Evolutionary conservation across 2,888 invertebrate genomes (phyloP), one percentile per base, ranked within the genome.

Genomic region (Arrhopalites spinosus): DNA sequence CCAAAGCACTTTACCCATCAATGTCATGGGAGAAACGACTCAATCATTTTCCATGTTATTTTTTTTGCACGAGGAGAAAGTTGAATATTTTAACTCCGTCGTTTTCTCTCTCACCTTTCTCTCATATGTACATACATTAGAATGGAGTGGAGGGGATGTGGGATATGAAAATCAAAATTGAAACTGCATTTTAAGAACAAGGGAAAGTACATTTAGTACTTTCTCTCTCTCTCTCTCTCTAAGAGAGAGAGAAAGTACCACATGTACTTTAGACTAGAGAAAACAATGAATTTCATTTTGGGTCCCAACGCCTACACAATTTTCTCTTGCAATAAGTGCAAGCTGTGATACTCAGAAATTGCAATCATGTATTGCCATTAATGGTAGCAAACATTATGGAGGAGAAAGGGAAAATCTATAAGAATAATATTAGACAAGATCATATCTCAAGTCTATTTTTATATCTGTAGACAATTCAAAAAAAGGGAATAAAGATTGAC

Each of bases 1-100:
- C 59, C 59, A 25, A n/a, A 63, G 61, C 61, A 63, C 61, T 63
- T 63, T 63, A 30, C 61, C 29, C 61, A 63, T 63, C 61, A 63
- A 25, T 63, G 61, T 63, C 61, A 63, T n/a, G 56, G n/a, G 56
- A n/a, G 20, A 56, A 56, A 56, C 5, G 56, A 56, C 56, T 56
- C 56, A 56, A 56, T 56, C 56, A 56, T 56, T 56, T 56, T 20
- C 56, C 56, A 8, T n/a, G 7, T 56, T 11, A 15, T n/a, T n/a
- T n/a, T n/a, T n/a, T 45, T 7, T 45, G 45, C 45, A 15, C 8
- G 45, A 11, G 45, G 45, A 45, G 15, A 45, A 45, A 45, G 7
- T 45, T 11, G 8, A 45, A 15, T 11, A 11, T 45, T 15, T 45
- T 11, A 45, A 45, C 45, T 11, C 7, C 45, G 45, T 45, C 15